A percentile compares a stretch with the other conserved stretches of the same genome.
These are phyloP conservation scores for Apostichopus californicus DNA, from an alignment of 35 echinoderm and acorn worm species.

Conservation along the genomic window DNA sequence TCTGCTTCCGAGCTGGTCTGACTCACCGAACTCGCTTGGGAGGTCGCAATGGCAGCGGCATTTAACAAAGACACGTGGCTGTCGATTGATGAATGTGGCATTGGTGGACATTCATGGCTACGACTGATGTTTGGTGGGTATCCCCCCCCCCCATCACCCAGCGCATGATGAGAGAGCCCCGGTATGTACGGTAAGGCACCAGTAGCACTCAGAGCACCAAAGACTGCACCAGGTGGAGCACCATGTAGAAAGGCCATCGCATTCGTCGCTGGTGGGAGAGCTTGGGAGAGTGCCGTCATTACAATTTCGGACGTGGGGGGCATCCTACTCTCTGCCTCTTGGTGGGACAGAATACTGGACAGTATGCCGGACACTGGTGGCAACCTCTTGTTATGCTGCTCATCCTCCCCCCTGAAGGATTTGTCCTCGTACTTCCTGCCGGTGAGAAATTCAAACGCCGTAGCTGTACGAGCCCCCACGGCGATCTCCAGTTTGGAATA, in stretches of 20 bases:
- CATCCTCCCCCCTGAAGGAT: slow-evolving; percentile 4
- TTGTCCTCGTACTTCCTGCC: slow-evolving; percentile 35
- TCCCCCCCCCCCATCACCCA: slow-evolving; percentile 34
- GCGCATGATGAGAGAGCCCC: slow-evolving; percentile 5
- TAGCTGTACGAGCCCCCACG: neutral
- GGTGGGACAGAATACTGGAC: neutral
- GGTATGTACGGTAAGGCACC: slow-evolving; percentile 45
- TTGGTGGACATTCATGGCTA: neutral
- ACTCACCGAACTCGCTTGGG: slow-evolving; percentile 12
- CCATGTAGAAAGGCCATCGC: slow-evolving; percentile 45
- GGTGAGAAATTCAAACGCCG: slow-evolving; percentile 3
- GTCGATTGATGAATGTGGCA: slow-evolving; percentile 9
- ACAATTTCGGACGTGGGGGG: slow-evolving; percentile 47
- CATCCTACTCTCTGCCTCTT: slow-evolving; percentile 2
- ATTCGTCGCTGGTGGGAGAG: slow-evolving; percentile 4
- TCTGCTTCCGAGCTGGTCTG: slow-evolving; percentile 19
- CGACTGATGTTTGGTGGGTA: slow-evolving; percentile 20
- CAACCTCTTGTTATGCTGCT: neutral
- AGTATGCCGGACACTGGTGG: slow-evolving; percentile 41
- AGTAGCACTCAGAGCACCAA: slow-evolving; percentile 34
- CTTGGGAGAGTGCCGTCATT: slow-evolving; percentile 38
- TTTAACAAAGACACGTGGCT: slow-evolving; percentile 8
- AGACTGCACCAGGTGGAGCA: neutral
- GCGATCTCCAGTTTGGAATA: slow-evolving; percentile 3
- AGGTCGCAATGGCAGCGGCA: neutral